Evolutionary conservation across 1,140 invertebrate species (phyloP).

Genomic region (Ladona fulva): DNA sequence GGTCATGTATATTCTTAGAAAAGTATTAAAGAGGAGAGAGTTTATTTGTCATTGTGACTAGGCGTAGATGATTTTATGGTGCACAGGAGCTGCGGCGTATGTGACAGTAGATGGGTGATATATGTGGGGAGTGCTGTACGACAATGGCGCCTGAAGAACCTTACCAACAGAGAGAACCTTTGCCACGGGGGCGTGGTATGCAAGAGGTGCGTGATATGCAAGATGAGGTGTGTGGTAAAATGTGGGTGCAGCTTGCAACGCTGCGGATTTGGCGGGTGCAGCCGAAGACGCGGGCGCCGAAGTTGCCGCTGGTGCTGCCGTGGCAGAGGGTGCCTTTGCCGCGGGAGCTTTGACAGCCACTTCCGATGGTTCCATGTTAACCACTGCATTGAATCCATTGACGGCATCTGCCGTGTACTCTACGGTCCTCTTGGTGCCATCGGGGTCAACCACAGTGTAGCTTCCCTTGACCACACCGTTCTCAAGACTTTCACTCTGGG

Average conservation of each 20-base stretch:
- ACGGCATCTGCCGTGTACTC: conserved; percentile 45
- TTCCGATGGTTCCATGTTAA: conserved; percentile 23
- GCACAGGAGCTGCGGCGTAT: not conserved
- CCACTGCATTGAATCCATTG: conserved; percentile 44
- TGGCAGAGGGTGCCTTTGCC: not conserved
- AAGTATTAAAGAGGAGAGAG: no score
- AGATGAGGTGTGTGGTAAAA: not conserved
- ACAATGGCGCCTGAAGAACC: conserved; percentile 15
- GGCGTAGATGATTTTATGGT: not conserved
- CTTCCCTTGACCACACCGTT: conserved; percentile 24
- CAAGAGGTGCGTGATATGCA: not conserved
- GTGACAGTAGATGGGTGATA: not conserved
- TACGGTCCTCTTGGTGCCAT: conserved; percentile 28
- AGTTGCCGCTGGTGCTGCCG: not conserved
- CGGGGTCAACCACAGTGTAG: conserved; percentile 25
- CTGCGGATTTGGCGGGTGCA: not conserved
- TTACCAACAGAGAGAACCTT: not conserved
- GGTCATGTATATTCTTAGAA: no score
- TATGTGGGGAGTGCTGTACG: not conserved
- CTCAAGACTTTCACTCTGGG: conserved; percentile 24
- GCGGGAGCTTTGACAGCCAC: not conserved
- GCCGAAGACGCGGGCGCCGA: not conserved
- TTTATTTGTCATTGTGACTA: not conserved
- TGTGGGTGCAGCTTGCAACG: not conserved
- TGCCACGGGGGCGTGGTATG: not conserved